phyloP scores from a whole-genome alignment of 1,140 invertebrate genomes.

The Drosophila trapezifrons region DNA sequence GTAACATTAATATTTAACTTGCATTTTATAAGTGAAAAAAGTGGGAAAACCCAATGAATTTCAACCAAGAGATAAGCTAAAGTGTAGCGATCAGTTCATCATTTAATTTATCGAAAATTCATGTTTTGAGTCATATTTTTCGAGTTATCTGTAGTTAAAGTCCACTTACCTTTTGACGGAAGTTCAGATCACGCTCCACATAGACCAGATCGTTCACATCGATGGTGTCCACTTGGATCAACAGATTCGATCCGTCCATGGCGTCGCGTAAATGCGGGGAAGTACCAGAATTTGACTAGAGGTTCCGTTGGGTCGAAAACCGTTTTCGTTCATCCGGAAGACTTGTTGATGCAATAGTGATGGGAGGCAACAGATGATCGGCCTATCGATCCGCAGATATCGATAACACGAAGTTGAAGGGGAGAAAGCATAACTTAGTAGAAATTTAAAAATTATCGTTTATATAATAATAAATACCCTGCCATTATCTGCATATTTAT shows the following conservation, averaged over 20 bases:
- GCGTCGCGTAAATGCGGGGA: constrained; percentile 25
- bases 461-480: too few relatives aligned
- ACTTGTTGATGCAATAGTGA: not conserved
- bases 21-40: not conserved
- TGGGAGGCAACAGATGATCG: constrained; percentile 10
- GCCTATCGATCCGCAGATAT: not conserved
- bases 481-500: too few relatives aligned
- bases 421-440: not conserved
- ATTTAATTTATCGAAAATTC: not conserved
- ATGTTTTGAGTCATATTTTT: constrained; percentile 3
- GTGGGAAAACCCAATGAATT: not conserved
- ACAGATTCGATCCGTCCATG: constrained; percentile 18
- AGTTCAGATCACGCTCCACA: constrained; percentile 66
- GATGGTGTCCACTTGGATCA: constrained; percentile 41
- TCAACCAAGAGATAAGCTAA: not conserved
- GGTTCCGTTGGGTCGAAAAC: too few relatives aligned
- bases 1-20: not conserved
- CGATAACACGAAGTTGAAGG: not conserved
- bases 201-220: constrained; percentile 66
- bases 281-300: constrained; percentile 20
- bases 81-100: not conserved
- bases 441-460: too few relatives aligned
- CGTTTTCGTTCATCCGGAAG: too few relatives aligned
- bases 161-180: constrained; percentile 57
- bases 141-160: not conserved